Base-by-base conservation (phyloP, 2,797 vertebrate genomes). In the Sphenodon punctatus region DNA sequence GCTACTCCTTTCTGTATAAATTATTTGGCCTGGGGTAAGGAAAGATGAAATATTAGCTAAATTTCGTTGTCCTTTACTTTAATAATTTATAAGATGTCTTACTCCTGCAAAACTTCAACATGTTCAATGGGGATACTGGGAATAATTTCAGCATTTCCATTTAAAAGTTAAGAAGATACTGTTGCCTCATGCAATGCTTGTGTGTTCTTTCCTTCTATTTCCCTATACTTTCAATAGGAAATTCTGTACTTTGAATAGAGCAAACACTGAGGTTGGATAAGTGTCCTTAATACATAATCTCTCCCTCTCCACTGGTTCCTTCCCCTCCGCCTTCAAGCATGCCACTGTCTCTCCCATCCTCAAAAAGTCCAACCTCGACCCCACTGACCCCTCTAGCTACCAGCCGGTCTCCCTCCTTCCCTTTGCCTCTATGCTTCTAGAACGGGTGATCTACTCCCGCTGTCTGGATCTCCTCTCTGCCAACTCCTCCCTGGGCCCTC, bases 191-290 rank as follows among this genome's bases (percentile, higher is more conserved):
- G n/a, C n/a, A n/a, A n/a, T n/a, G 11, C 49, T 2, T 65, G 46
- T 60, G 46, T 56, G 82, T 56, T 74, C 11, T 11, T 70, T 61
- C 46, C 79, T 66, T 48, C 65, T 51, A 27, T 27, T 75, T 23
- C 67, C 30, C 22, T 34, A 55, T 36, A 23, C 34, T 32, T 36
- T 19, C 20, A 58, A 36, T 23, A 58, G 34, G 51, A 58, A 58
- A 83, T 85, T 65, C 72, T 3, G 3, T 71, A 83, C 45, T 25
- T 89, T 58, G 59, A 83, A 80, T 69, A n/a, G n/a, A n/a, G n/a
- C n/a, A n/a, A n/a, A n/a, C n/a, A 80, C 19, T 45, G 43, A 51
- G 27, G 16, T 49, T 81, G 48, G 30, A 32, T 64, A 79, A 22
- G 27, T n/a, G n/a, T n/a, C n/a, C n/a, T n/a, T n/a, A n/a, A n/a